Conservation (phyloP, 2,888 invertebrate genomes). For the Ceratothoa steindachneri region DNA sequence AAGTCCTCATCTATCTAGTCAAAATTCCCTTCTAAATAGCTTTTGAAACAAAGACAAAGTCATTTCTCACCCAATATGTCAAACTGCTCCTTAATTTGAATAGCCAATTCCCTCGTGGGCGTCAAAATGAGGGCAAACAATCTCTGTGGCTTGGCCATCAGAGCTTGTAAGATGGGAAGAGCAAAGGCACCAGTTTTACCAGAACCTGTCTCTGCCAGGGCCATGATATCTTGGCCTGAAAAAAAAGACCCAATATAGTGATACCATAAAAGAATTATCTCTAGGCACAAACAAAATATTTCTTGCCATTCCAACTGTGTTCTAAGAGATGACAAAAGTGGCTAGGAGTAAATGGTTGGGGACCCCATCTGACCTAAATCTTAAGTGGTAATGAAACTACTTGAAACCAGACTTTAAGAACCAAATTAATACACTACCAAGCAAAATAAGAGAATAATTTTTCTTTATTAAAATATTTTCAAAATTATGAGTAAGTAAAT, state of each 20-base stretch:
- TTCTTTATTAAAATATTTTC: too few species aligned
- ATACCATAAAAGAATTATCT: background rate
- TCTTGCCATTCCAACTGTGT: background rate
- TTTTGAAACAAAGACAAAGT: too few species aligned
- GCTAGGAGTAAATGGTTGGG: too few species aligned
- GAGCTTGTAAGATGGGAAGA: conserved; percentile 84
- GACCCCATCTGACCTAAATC: too few species aligned
- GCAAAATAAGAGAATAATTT: too few species aligned
- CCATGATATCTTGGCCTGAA: conserved; percentile 74
- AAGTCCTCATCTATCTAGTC: too few species aligned
- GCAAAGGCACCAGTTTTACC: conserved; percentile 98
- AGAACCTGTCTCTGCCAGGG: conserved; percentile 78
- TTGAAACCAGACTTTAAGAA: too few species aligned
- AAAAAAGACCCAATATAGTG: background rate
- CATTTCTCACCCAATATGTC: conserved; percentile 84
- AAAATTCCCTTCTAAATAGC: too few species aligned
- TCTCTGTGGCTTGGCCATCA: conserved; percentile 85
- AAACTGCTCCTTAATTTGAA: conserved; percentile 97
- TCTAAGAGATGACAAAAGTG: background rate
- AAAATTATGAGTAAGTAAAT: too few species aligned
- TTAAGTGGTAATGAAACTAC: too few species aligned
- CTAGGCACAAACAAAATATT: background rate
- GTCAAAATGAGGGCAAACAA: conserved; percentile 90
- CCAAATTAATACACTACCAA: too few species aligned
- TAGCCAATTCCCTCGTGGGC: conserved; percentile 95